A percentile compares a stretch with the other conserved stretches of the same genome.
These are phyloP conservation scores for Epirrhoe alternata DNA, from an alignment of 2,888 invertebrate species.

Conservation along the genomic window DNA sequence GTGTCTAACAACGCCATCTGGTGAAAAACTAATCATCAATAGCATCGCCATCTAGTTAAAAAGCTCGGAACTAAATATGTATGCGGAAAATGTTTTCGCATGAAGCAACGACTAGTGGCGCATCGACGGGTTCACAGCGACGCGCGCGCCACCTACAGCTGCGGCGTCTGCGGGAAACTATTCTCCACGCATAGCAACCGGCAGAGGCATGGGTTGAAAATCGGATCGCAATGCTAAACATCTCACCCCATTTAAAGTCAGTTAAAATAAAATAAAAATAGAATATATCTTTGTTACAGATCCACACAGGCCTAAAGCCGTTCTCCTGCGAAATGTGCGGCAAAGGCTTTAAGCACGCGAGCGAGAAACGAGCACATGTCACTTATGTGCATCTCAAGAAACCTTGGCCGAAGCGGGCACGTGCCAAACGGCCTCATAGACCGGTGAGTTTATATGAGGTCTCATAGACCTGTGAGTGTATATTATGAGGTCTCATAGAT, in stretches of 20 bases:
- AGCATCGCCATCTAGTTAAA: no score
- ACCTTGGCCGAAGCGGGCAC: slow-evolving; percentile 70
- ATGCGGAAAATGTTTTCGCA: slow-evolving; percentile 75
- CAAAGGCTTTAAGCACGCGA: slow-evolving; percentile 73
- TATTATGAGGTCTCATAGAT: no score
- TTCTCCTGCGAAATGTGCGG: slow-evolving; percentile 67
- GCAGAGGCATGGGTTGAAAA: no score
- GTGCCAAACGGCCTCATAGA: slow-evolving; percentile 25
- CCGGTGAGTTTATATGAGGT: slow-evolving; percentile 9
- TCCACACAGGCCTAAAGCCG: slow-evolving; percentile 72
- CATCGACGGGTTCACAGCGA: slow-evolving; percentile 69
- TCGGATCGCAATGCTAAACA: no score
- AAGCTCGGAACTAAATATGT: no score
- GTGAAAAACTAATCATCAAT: no score
- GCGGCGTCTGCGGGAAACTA: slow-evolving; percentile 73
- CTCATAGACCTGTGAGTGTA: no score
- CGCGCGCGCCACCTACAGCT: slow-evolving; percentile 66
- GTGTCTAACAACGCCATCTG: no score
- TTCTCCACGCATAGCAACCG: slow-evolving; percentile 76
- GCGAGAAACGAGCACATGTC: slow-evolving; percentile 72
- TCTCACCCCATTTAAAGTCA: no score
- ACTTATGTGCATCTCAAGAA: slow-evolving; percentile 78
- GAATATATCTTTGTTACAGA: slow-evolving; percentile 50
- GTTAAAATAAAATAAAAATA: no score
- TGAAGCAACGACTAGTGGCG: slow-evolving; percentile 72